Evolutionary conservation across 2,113 vertebrate genomes (phyloP).

Genomic region (Protobothrops flavoviridis): DNA sequence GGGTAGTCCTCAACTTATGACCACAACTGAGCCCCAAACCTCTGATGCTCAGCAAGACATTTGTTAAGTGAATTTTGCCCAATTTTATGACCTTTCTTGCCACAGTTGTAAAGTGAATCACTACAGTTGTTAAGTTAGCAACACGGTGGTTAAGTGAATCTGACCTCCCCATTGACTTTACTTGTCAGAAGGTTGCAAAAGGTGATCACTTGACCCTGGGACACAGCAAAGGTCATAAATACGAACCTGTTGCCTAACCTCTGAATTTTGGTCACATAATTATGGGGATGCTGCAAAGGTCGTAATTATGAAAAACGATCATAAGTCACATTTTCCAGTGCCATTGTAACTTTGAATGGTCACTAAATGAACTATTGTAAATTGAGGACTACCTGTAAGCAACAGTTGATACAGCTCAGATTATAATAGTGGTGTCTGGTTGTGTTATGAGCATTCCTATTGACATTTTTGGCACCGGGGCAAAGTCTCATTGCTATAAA

Average conservation of each 20-base stretch:
- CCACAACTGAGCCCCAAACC: neutral
- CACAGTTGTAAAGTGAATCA: neutral
- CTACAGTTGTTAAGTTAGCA: neutral
- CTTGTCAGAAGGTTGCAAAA: neutral
- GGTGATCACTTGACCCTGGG: neutral
- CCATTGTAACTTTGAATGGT: neutral
- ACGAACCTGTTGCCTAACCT: neutral
- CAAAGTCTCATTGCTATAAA: neutral
- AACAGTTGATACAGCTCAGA: neutral
- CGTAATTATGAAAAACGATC: neutral
- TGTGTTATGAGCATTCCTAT: slow-evolving; percentile 15
- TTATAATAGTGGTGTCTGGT: neutral
- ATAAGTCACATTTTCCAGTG: neutral
- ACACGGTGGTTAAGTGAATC: neutral
- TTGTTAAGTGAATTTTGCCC: neutral
- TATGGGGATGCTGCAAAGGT: neutral
- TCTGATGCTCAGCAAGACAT: neutral
- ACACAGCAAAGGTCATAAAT: neutral
- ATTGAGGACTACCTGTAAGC: neutral
- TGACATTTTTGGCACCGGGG: neutral
- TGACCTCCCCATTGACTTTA: neutral
- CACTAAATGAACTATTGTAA: neutral
- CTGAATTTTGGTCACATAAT: neutral
- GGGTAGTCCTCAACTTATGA: neutral
- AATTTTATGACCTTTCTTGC: neutral